Evolutionary conservation across 2,113 vertebrate genomes (phyloP).

Genomic region (Xenopus borealis): DNA sequence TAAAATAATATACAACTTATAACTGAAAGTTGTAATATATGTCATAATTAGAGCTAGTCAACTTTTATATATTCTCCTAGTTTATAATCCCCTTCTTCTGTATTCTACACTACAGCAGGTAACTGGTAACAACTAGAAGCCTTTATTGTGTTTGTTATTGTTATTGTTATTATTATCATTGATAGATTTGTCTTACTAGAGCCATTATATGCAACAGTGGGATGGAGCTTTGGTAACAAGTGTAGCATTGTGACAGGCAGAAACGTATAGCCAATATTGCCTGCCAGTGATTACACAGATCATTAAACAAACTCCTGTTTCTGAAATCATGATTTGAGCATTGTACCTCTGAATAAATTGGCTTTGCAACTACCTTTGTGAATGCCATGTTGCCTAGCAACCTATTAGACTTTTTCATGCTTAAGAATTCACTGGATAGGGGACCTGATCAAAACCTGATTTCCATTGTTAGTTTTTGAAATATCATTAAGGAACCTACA

Average conservation of each 20-base stretch:
- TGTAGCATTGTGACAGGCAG: neutral
- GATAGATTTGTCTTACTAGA: neutral
- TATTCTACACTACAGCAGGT: no score
- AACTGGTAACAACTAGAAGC: no score
- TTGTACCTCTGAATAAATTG: constrained; percentile 17
- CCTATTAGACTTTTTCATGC: constrained; percentile 21
- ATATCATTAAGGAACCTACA: constrained; percentile 9
- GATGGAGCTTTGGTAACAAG: neutral
- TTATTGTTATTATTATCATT: no score
- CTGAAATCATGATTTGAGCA: neutral
- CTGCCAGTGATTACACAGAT: constrained; percentile 14
- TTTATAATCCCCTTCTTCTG: no score
- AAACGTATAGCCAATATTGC: neutral
- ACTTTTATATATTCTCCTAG: no score
- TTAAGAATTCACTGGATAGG: constrained; percentile 1
- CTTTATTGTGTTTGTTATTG: no score
- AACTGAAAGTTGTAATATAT: constrained; percentile 24
- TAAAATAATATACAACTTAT: no score
- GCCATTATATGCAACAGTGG: neutral
- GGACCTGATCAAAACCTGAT: constrained; percentile 4
- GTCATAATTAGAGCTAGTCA: no score
- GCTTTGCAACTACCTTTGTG: constrained; percentile 11
- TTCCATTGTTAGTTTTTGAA: constrained; percentile 5
- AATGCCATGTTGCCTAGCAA: constrained; percentile 35
- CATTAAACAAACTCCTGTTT: constrained; percentile 7